phyloP scores from a whole-genome alignment of 2,113 vertebrate species.

The Xiphophorus hellerii region DNA sequence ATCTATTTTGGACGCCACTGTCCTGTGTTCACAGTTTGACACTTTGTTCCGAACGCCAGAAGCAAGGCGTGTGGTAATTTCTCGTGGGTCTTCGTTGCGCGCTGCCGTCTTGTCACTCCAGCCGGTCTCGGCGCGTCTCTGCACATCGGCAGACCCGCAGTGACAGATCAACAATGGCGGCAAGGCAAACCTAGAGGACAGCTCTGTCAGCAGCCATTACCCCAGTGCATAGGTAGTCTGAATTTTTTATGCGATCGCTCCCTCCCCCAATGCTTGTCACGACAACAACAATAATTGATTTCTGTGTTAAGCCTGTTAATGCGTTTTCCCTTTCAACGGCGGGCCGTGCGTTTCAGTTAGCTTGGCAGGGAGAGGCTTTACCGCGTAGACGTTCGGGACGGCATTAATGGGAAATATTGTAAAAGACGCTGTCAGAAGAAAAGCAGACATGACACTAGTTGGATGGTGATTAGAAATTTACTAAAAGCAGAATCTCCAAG shows the following conservation, averaged over 20 bases:
- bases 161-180: slow-evolving; percentile 36
- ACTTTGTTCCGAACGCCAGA: slow-evolving; percentile 13
- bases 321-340: slow-evolving; percentile 22
- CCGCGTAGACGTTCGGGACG: slow-evolving; percentile 9
- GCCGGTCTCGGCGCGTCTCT: background rate
- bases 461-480: slow-evolving; percentile 53
- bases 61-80: background rate
- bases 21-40: slow-evolving; percentile 5
- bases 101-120: slow-evolving; percentile 17
- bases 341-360: slow-evolving; percentile 43
- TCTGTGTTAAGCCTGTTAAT: slow-evolving; percentile 33
- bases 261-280: slow-evolving; percentile 12
- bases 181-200: slow-evolving; percentile 3
- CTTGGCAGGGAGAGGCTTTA: slow-evolving; percentile 14
- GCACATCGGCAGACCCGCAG: slow-evolving; percentile 4
- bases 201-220: slow-evolving; percentile 38
- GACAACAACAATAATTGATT: slow-evolving; percentile 47
- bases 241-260: slow-evolving; percentile 31
- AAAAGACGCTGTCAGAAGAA: background rate
- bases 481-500: slow-evolving; percentile 30
- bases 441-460: slow-evolving; percentile 29
- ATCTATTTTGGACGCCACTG: slow-evolving; percentile 3
- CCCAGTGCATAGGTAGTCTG: slow-evolving; percentile 29
- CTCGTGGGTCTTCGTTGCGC: background rate
- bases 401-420: background rate